Evolutionary conservation across 2,888 invertebrate species (phyloP), one percentile per base, ranked within the genome.

Genomic region (Ormyrus labotus): DNA sequence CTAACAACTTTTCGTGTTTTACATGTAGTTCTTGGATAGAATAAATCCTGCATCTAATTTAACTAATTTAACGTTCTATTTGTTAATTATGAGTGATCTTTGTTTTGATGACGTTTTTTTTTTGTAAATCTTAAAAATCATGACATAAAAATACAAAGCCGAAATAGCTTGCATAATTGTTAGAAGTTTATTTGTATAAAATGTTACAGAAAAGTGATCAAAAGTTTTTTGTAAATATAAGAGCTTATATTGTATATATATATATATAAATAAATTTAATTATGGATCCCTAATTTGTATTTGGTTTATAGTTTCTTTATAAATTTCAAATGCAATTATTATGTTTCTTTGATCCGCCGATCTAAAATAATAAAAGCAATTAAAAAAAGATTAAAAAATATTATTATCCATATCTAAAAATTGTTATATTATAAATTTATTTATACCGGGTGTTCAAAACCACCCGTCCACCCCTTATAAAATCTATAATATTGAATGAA

Each of bases 171-270:
- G 68, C 53, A 73, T 61, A 73, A 68, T 68, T 73, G 67, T 19
- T 78, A 65, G 53, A 51, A 67, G 13, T 60, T 51, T 61, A 48
- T 63, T 2, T 73, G 47, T 51, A 79, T 58, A 64, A 58, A 58
- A 69, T 58, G 45, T 34, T 45, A 9, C 13, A 58, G 6, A 61
- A 57, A 51, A 64, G 58, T 55, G 78, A 78, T 58, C 10, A 78
- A 79, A 74, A 58, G 5, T 57, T 51, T 79, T 64, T 64, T 79
- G 79, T 79, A 68, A 75, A 79, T 74, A 79, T 63, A 69, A 74
- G 50, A 69, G 19, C 6, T 58, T 53, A 74, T 60, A 68, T 79
- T 79, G 79, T 79, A 79, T 57, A 79, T 79, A 79, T 57, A 79
- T 79, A 79, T 13, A 69, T 8, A 57, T 10, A 65, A 70, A 63